Percentiles rank a stretch among this genome's conserved stretches.
Conservation (phyloP, 92 coral and sea anemone species). For the Parazoanthus darwini region DNA sequence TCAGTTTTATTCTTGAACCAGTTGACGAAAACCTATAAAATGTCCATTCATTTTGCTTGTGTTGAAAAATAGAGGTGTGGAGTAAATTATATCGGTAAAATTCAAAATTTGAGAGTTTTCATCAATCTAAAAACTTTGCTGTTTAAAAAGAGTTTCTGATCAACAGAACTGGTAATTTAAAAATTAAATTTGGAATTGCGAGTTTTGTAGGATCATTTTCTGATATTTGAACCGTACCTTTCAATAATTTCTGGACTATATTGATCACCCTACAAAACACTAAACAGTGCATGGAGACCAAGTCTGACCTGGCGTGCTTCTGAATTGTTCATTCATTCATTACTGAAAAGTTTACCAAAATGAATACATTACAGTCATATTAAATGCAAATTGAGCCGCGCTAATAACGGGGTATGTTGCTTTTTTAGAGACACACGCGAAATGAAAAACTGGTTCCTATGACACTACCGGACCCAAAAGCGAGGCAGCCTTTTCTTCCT, state of each 20-base stretch:
- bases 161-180: too few relatives aligned
- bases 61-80: too few relatives aligned
- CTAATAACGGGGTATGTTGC: conserved; percentile 16
- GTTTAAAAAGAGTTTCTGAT: too few relatives aligned
- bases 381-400: background rate
- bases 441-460: conserved; percentile 83
- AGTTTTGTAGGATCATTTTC: background rate
- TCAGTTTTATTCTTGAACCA: background rate
- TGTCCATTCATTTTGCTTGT: too few relatives aligned
- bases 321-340: background rate
- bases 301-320: background rate
- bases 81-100: too few relatives aligned
- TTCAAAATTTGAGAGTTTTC: too few relatives aligned
- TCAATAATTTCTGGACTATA: conserved; percentile 13
- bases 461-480: conserved; percentile 59
- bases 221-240: too few relatives aligned
- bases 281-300: background rate
- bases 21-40: too few relatives aligned
- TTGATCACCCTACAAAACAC: background rate
- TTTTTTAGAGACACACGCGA: conserved; percentile 81
- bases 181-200: background rate
- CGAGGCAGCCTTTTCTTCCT: conserved; percentile 69
- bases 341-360: background rate
- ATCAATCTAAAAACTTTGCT: too few relatives aligned
- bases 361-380: background rate